Evolutionary conservation across 2,113 vertebrate genomes (phyloP).

Genomic region (Pteropus alecto): DNA sequence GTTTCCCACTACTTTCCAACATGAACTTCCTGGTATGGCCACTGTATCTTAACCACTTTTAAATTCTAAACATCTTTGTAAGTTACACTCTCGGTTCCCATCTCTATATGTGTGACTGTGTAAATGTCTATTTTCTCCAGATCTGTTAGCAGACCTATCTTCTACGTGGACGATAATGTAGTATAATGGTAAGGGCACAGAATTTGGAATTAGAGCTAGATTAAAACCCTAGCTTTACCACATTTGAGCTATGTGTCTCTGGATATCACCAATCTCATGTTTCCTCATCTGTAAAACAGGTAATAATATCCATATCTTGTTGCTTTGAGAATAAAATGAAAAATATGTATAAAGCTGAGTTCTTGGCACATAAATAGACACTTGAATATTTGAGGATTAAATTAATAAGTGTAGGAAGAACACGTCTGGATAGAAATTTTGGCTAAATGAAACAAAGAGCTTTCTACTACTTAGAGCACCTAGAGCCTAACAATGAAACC

Average conservation of each 20-base stretch:
- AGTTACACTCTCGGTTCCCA: neutral
- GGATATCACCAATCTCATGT: slow-evolving; percentile 1
- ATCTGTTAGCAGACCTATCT: neutral
- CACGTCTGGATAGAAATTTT: slow-evolving; percentile 11
- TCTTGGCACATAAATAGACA: neutral
- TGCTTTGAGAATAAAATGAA: slow-evolving; percentile 20
- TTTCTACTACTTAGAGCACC: neutral
- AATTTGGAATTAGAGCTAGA: slow-evolving; percentile 6
- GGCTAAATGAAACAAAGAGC: neutral
- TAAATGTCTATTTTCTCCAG: neutral
- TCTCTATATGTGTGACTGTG: neutral
- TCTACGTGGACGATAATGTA: neutral
- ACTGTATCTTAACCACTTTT: slow-evolving; percentile 7
- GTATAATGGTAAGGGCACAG: neutral
- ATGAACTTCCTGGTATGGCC: neutral
- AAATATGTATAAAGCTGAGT: neutral
- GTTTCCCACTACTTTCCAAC: neutral
- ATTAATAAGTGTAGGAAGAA: neutral
- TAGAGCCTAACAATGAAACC: neutral
- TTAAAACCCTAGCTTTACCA: slow-evolving; percentile 11
- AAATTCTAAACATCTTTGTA: neutral
- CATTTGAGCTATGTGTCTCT: neutral
- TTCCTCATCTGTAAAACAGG: slow-evolving; percentile 14
- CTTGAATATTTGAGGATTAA: slow-evolving; percentile 19
- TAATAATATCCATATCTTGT: neutral